Evolutionary conservation across 2,113 vertebrate species (phyloP), one percentile per base, ranked within the genome.

Genomic region (Laterallus jamaicensis): DNA sequence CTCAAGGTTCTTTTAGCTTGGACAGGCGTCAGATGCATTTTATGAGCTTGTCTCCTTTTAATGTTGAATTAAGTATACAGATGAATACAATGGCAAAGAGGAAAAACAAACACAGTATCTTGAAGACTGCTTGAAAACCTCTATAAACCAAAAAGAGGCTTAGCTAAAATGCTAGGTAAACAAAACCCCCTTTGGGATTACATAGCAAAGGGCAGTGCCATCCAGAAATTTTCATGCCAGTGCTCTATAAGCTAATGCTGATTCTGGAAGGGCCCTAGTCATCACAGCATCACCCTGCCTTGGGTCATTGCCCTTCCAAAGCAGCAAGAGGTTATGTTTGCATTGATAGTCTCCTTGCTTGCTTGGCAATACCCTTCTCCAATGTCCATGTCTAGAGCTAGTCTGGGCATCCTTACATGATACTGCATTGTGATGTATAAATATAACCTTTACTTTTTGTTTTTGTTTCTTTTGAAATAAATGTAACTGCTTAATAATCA

Each of bases 11-110:
- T 18, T 93, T 82, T 59, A 67, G 21, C 37, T 69, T 77, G 40
- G 55, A 37, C 11, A 50, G 49, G 11, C 25, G 80, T 55, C 59
- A 39, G 14, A 20, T 81, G 15, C 52, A 74, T 83, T 90, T 92
- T 70, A 56, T 2, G 1, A 86, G 56, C 31, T 67, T 25, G 5
- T 39, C 5, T 11, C 28, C 9, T 9, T 81, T 78, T 42, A 42
- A 2, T 0, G 1, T 3, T 18, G 3, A 50, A 67, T 81, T 35
- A 9, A 25, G 8, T 8, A 12, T 37, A n/a, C 10, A 54, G 40
- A 75, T 8, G 7, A 58, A 54, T 67, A 28, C 13, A 58, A 74
- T 11, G 42, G 16, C 42, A 73, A 59, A 63, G 32, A 56, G 52
- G 19, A 19, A 55, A 91, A 81, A 28, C 16, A 69, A 69, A 22